phyloP scores from a whole-genome alignment of 2,113 vertebrate species.

The Columbina picui region DNA sequence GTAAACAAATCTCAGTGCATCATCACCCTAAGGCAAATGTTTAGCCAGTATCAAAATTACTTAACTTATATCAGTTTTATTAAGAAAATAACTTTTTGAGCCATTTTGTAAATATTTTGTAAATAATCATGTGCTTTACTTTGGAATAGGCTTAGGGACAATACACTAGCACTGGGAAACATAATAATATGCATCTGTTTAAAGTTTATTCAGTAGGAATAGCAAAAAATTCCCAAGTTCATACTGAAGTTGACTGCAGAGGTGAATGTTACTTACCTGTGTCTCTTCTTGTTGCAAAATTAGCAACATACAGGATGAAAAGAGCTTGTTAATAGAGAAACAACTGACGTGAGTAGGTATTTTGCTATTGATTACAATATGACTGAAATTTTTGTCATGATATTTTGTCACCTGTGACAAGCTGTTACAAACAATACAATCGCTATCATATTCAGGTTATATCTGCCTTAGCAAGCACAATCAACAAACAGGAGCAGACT shows the following conservation, averaged over 20 bases:
- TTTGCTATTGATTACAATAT: not conserved
- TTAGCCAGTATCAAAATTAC: not conserved
- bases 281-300: not conserved
- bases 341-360: not conserved
- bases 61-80: not conserved
- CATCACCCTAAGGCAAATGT: not conserved
- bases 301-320: not conserved
- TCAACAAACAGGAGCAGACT: not conserved
- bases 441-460: not conserved
- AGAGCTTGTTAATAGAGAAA: not conserved
- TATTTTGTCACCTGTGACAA: not conserved
- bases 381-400: not conserved
- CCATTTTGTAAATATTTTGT: not conserved
- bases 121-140: not conserved
- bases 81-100: not conserved
- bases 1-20: not conserved
- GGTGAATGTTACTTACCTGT: not conserved
- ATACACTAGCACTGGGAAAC: not conserved
- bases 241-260: not conserved
- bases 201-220: not conserved
- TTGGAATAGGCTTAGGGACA: not conserved
- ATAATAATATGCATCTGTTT: not conserved
- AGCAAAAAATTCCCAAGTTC: not conserved
- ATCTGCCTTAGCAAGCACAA: not conserved
- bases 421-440: not conserved